Evolutionary conservation across 2,797 vertebrate species (phyloP), one percentile per base, ranked within the genome.

Genomic region (Harpagifer antarcticus): DNA sequence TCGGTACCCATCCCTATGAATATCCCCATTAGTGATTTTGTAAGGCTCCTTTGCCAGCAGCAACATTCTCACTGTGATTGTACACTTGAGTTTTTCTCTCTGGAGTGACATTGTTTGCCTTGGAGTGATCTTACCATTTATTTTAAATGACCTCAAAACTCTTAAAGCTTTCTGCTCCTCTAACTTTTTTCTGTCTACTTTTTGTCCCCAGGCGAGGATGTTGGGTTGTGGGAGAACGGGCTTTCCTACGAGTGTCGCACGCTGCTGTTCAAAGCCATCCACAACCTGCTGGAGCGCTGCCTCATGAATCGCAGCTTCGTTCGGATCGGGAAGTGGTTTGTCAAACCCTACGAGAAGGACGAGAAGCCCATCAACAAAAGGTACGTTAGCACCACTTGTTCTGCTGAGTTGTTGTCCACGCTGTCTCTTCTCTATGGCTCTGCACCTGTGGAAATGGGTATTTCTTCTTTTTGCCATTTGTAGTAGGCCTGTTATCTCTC

Each of bases 281-380:
- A 98, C 93, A 99, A 98, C 94, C 92, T 99, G 85, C 91, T 99
- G 93, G 98, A 99, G 92, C 92, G 98, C 76, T 99, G 98, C 76
- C 94, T 99, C 83, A 98, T 99, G 96, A 97, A 98, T 75, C 94
- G 97, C 65, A 96, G 97, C 87, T 98, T 99, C 55, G 96, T 98
- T 33, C 97, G 98, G 78, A 96, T 99, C 70, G 97, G 97, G 49
- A 97, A 96, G 76, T 99, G 98, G 97, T 99, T 99, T 82, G 98
- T 99, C 86, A 99, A 98, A 89, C 98, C 98, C 12, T 99, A 99
- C 10, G 97, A 99, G 93, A 99, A 99, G 81, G 97, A 99, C 81
- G 98, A 99, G 91, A 99, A 99, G 92, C 98, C 97, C 69, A 96
- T 98, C 89, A 99, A 98, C 94, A 99, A 98, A 92, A 99, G 98